A percentile compares a stretch with the other conserved stretches of the same genome.
Evolutionary conservation across 2,113 vertebrate genomes (phyloP).

Genomic region (Sander lucioperca): DNA sequence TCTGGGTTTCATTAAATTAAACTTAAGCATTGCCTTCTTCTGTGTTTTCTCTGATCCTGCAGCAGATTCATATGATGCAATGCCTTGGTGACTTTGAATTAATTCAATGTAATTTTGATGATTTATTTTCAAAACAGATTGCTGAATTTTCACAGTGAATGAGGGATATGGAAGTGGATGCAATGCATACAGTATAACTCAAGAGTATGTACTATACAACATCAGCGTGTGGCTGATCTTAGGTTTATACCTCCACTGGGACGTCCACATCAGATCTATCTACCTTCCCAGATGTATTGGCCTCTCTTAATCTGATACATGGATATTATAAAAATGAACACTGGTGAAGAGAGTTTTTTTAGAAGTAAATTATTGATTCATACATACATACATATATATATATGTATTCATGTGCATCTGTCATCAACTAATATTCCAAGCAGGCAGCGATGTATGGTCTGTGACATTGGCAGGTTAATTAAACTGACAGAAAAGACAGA

Average conservation of each 20-base stretch:
- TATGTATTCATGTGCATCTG: conserved; percentile 45
- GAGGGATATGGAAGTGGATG: conserved; percentile 3
- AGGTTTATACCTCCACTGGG: conserved; percentile 4
- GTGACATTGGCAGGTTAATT: neutral
- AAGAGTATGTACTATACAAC: neutral
- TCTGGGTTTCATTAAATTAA: neutral
- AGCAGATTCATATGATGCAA: conserved; percentile 45
- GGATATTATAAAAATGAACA: conserved; percentile 39
- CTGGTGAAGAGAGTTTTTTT: conserved; percentile 10
- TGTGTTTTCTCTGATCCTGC: neutral
- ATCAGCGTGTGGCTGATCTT: conserved; percentile 1
- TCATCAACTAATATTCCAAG: conserved; percentile 16
- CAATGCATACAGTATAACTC: neutral
- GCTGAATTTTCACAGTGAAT: conserved; percentile 17
- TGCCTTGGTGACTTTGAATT: conserved; percentile 27
- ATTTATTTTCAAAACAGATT: conserved; percentile 28
- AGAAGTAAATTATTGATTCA: conserved; percentile 47
- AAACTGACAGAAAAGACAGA: neutral
- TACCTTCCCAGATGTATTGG: neutral
- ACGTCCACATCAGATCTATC: neutral
- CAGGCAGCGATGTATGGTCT: neutral
- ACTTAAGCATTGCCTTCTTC: neutral
- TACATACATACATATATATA: conserved; percentile 19
- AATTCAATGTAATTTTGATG: conserved; percentile 33
- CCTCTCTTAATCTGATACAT: conserved; percentile 32